Evolutionary conservation across 2,888 invertebrate genomes (phyloP), one percentile per base, ranked within the genome.

Genomic region (Serrognathus titanus): DNA sequence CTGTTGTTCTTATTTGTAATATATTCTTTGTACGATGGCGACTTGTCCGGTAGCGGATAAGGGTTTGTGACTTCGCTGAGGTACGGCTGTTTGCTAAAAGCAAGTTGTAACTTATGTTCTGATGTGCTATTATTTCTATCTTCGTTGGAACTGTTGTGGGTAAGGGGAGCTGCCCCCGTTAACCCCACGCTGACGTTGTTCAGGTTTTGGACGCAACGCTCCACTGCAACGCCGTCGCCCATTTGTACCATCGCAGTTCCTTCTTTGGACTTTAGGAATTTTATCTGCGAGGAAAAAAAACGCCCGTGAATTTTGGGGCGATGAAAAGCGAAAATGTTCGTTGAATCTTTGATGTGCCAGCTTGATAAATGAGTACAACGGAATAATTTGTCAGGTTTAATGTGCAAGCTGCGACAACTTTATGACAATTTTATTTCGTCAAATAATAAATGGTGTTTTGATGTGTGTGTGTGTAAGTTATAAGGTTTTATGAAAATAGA

Each of bases 211-310:
- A 98, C 91, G 75, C 94, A 95, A 67, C 97, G 83, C 79, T 97
- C 97, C 41, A 97, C 96, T 8, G 97, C 93, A 56, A 92, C 87
- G 10, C 89, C 88, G 78, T 97, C 97, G 7, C 97, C 97, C 95
- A 99, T 94, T 80, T 99, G 97, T 51, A 98, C 93, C 98, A 99
- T 99, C 46, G 97, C 97, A 55, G 97, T 96, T 63, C 98, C 98
- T 73, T 97, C 96, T 81, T 98, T 99, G 60, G 95, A 95, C 81
- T 97, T 96, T 78, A 99, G 81, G 81, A 98, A 99, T 81, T 98
- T 98, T 75, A 98, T 78, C 78, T 78, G 65, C 2, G 72, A 71
- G 37, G 13, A 59, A 60, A 57, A 35, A 49, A 46, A 41, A 36
- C 24, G 5, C 24, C 6, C 24, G 4, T 31, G 24, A 31, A 31